A percentile compares a stretch with the other conserved stretches of the same genome.
phyloP scores from a whole-genome alignment of 2,888 invertebrate species.

The Tholera decimalis region DNA sequence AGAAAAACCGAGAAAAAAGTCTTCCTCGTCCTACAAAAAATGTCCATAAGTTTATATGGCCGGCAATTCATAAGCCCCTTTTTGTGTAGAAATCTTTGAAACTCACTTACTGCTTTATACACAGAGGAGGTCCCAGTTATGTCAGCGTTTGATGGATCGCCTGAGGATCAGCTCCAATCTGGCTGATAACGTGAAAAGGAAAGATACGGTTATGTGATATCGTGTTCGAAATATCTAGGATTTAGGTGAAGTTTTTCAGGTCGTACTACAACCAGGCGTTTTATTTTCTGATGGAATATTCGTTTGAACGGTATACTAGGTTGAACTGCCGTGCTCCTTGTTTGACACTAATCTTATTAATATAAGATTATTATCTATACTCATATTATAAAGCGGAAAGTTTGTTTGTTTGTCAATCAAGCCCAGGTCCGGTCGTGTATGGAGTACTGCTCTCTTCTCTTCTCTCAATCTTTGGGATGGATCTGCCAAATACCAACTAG shows the following conservation, averaged over 20 bases:
- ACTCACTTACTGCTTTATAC: conserved; percentile 12
- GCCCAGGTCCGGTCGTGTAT: no score
- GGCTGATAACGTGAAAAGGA: conserved; percentile 8
- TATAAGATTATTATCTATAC: no score
- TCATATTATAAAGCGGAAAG: no score
- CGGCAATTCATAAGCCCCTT: conserved; percentile 9
- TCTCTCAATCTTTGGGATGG: no score
- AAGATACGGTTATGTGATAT: conserved; percentile 18
- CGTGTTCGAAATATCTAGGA: conserved; percentile 12
- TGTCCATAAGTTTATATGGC: not conserved
- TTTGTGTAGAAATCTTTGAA: conserved; percentile 25
- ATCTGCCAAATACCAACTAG: no score
- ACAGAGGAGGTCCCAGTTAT: conserved; percentile 15
- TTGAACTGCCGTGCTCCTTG: not conserved
- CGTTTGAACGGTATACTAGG: not conserved
- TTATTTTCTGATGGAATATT: not conserved
- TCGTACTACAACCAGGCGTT: not conserved
- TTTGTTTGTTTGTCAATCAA: no score
- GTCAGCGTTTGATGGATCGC: conserved; percentile 48
- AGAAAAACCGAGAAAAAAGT: no score
- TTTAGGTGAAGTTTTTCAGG: not conserved
- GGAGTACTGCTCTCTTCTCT: no score
- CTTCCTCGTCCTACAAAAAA: no score
- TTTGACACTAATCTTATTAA: no score
- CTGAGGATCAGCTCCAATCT: conserved; percentile 36